These are phyloP conservation scores for Lophochroa leadbeateri DNA, from an alignment of 2,113 vertebrate genomes.

Conservation along the genomic window DNA sequence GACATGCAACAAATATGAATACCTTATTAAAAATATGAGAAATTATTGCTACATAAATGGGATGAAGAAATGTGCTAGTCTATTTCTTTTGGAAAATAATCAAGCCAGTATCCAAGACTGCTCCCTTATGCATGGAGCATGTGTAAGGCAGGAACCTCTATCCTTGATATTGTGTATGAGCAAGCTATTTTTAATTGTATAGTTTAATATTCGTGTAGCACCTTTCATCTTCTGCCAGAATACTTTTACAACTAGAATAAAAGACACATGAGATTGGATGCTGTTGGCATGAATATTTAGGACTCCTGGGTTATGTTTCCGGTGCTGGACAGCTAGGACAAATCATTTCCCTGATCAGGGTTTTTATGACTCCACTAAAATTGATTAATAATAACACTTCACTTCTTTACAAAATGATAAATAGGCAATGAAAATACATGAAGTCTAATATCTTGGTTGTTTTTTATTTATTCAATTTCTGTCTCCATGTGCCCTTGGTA, in stretches of 20 bases:
- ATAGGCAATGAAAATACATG: not conserved
- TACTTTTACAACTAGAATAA: not conserved
- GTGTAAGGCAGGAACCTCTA: not conserved
- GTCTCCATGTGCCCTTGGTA: not conserved
- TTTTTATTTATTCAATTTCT: not conserved
- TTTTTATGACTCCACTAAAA: not conserved
- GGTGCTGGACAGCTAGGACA: not conserved
- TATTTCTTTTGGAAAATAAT: not conserved
- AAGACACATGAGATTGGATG: not conserved
- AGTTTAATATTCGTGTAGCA: not conserved
- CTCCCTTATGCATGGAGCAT: not conserved
- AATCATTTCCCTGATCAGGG: not conserved
- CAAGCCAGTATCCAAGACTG: not conserved
- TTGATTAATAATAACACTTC: not conserved
- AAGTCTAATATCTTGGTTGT: not conserved
- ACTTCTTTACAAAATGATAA: not conserved
- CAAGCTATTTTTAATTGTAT: not conserved
- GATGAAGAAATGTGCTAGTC: not conserved
- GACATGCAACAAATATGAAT: not conserved
- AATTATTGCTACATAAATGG: not conserved
- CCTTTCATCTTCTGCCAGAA: constrained; percentile 9
- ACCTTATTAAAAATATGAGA: not conserved
- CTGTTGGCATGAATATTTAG: not conserved
- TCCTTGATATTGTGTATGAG: not conserved
- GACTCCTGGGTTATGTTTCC: not conserved